Evolutionary conservation across 2,888 invertebrate species (phyloP).

Genomic region (Eristalinus sepulchralis): DNA sequence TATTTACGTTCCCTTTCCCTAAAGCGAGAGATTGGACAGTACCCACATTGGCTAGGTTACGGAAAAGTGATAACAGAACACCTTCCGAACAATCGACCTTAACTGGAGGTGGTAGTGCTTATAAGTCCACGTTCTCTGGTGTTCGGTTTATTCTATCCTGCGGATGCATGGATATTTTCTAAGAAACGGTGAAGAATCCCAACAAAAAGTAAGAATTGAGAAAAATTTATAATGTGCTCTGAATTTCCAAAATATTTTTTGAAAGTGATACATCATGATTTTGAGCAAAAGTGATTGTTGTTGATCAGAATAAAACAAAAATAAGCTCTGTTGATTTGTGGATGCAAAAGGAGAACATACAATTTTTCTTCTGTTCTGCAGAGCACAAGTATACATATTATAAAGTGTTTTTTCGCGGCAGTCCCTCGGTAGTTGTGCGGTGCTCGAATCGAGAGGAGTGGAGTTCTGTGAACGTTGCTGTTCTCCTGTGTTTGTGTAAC

Average conservation of each 20-base stretch:
- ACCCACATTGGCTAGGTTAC: neutral
- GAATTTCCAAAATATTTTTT: neutral
- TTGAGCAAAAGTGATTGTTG: neutral
- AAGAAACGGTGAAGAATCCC: constrained; percentile 11
- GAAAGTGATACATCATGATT: neutral
- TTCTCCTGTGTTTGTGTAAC: neutral
- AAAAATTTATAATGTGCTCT: constrained; percentile 23
- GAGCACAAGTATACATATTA: neutral
- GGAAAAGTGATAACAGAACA: constrained; percentile 33
- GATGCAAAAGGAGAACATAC: neutral
- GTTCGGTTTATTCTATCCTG: neutral
- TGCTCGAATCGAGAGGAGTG: neutral
- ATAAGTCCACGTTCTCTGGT: neutral
- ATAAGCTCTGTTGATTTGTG: neutral
- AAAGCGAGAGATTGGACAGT: neutral
- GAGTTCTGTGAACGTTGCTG: neutral
- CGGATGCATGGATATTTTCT: constrained; percentile 3
- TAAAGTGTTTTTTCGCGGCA: neutral
- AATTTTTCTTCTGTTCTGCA: neutral
- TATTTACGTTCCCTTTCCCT: constrained; percentile 42
- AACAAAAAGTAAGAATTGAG: constrained; percentile 1
- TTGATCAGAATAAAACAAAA: neutral
- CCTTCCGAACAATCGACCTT: neutral
- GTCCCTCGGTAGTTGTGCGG: neutral
- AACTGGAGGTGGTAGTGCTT: neutral